Evolutionary conservation across 2,888 invertebrate species (phyloP).

Genomic region (Lissonota sp.): DNA sequence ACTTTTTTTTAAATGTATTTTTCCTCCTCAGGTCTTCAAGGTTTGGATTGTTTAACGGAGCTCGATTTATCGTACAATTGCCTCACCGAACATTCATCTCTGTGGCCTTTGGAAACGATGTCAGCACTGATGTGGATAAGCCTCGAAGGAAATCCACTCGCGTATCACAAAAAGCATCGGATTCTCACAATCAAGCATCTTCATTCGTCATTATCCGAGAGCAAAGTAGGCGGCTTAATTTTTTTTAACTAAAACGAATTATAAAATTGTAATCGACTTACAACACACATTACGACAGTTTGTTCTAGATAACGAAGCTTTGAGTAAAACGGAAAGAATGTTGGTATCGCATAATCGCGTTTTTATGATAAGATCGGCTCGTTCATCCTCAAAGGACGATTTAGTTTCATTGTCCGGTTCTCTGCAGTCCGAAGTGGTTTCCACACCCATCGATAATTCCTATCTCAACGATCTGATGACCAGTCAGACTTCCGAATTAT

Average conservation of each 20-base stretch:
- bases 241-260: background rate
- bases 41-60: conserved; percentile 85
- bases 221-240: conserved; percentile 79
- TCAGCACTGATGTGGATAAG: conserved; percentile 85
- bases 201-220: conserved; percentile 85
- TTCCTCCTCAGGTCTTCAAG: conserved; percentile 82
- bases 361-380: conserved; percentile 69
- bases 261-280: background rate
- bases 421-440: conserved; percentile 62
- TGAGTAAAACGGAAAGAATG: conserved; percentile 85
- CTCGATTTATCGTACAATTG: conserved; percentile 88
- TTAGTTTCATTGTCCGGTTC: conserved; percentile 67
- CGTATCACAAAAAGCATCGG: conserved; percentile 87
- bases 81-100: conserved; percentile 86
- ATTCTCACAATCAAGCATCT: conserved; percentile 85
- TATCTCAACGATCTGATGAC: conserved; percentile 49
- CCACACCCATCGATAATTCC: conserved; percentile 51
- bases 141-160: conserved; percentile 87
- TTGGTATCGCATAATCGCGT: conserved; percentile 78
- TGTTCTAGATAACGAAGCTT: conserved; percentile 85
- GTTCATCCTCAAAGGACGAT: conserved; percentile 68
- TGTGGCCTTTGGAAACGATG: conserved; percentile 86
- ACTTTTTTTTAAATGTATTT: conserved; percentile 17
- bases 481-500: conserved; percentile 61
- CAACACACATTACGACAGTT: conserved; percentile 80